phyloP scores from a whole-genome alignment of 2,888 invertebrate species.

The Tipula lateralis region DNA sequence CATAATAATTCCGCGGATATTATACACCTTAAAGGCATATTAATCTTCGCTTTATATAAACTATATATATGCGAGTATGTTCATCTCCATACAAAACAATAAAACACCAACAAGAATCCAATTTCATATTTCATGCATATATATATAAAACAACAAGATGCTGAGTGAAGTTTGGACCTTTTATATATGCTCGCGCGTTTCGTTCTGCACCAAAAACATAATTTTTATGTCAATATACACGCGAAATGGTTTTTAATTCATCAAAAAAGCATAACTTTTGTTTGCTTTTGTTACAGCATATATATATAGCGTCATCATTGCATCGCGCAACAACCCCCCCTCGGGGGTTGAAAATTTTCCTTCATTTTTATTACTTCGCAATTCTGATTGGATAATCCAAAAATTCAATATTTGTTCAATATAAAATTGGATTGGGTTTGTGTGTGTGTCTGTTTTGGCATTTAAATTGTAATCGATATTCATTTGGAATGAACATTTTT shows the following conservation, averaged over 20 bases:
- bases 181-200: no score
- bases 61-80: not conserved
- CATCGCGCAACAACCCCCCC: not conserved
- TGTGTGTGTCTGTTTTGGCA: not conserved
- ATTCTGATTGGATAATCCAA: constrained; percentile 3
- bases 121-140: not conserved
- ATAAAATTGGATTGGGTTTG: not conserved
- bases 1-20: constrained; percentile 24
- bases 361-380: not conserved
- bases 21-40: constrained; percentile 5
- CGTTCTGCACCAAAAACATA: not conserved
- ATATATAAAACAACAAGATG: not conserved
- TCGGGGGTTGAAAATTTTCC: not conserved
- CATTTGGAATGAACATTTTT: constrained; percentile 20
- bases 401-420: constrained; percentile 8
- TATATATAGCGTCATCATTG: no score
- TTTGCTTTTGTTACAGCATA: not conserved
- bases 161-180: not conserved
- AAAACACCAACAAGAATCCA: constrained; percentile 5
- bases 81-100: not conserved
- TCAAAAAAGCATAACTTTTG: not conserved
- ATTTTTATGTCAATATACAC: constrained; percentile 24
- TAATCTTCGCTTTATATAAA: constrained; percentile 11
- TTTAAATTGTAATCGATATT: constrained; percentile 19
- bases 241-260: not conserved